Conservation (phyloP, 2,888 invertebrate genomes). For the Chrysina gloriosa region DNA sequence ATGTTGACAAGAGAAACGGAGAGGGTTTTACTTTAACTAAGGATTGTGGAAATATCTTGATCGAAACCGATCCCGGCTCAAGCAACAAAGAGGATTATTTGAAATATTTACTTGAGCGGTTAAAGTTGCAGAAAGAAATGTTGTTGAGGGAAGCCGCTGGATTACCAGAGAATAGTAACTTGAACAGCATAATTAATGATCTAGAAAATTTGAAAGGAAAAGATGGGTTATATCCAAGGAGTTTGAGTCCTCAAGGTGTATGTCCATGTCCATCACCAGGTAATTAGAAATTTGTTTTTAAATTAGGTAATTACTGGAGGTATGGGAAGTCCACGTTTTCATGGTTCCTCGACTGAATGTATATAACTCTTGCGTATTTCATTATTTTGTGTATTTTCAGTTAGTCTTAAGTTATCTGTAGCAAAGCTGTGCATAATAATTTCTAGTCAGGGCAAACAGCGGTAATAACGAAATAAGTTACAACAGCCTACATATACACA, state of each 20-base stretch:
- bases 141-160: conserved; percentile 58
- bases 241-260: neutral
- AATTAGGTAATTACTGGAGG: too few species aligned
- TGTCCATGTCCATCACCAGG: conserved; percentile 18
- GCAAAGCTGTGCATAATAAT: too few species aligned
- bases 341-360: too few species aligned
- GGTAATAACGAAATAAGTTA: too few species aligned
- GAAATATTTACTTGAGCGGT: conserved; percentile 58
- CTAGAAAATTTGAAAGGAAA: conserved; percentile 46
- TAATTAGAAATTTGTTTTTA: neutral
- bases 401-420: too few species aligned
- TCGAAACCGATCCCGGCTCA: conserved; percentile 7
- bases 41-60: conserved; percentile 38
- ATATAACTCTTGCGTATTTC: too few species aligned
- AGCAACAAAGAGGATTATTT: conserved; percentile 54
- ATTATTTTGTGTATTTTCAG: too few species aligned
- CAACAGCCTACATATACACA: too few species aligned
- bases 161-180: conserved; percentile 57
- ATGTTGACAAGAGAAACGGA: conserved; percentile 36
- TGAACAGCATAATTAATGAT: conserved; percentile 48
- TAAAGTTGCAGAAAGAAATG: conserved; percentile 61
- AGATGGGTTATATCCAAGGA: too few species aligned
- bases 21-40: conserved; percentile 38
- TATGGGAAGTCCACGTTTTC: too few species aligned
- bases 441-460: too few species aligned